Conservation (phyloP, 2,113 vertebrate genomes). For the Nothobranchius furzeri region DNA sequence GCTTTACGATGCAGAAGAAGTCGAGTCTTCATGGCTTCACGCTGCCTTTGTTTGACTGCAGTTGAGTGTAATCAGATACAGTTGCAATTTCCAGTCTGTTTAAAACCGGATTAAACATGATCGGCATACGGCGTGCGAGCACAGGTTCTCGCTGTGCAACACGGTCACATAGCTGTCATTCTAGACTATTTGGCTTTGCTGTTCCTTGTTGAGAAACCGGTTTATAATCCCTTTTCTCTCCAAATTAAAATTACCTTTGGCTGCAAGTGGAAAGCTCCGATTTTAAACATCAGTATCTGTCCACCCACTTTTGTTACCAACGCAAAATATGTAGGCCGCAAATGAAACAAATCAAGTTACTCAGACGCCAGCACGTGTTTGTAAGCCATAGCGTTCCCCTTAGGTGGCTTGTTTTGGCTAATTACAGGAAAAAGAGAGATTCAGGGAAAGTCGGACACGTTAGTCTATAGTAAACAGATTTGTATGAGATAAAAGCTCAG, state of each 20-base stretch:
- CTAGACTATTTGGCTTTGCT: conserved; percentile 18
- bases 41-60: not conserved
- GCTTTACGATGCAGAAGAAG: not conserved
- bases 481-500: too few species aligned
- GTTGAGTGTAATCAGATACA: not conserved
- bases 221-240: conserved; percentile 14
- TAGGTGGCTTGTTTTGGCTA: conserved; percentile 47
- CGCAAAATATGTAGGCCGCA: conserved; percentile 17
- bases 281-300: not conserved
- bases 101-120: conserved; percentile 3
- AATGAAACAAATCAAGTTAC: not conserved
- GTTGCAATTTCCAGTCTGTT: conserved; percentile 12
- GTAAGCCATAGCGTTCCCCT: conserved; percentile 24
- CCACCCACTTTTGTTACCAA: not conserved
- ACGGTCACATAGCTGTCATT: conserved; percentile 55
- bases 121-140: not conserved
- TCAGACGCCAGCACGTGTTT: conserved; percentile 42
- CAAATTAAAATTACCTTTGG: not conserved
- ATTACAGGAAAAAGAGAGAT: conserved; percentile 70
- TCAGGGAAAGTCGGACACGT: conserved; percentile 35
- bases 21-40: not conserved
- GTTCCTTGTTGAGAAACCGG: conserved; percentile 33
- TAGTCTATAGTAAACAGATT: conserved; percentile 8
- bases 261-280: not conserved
- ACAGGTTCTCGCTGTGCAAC: conserved; percentile 15